Evolutionary conservation across 2,113 vertebrate genomes (phyloP).

Genomic region (Tauraco erythrolophus): DNA sequence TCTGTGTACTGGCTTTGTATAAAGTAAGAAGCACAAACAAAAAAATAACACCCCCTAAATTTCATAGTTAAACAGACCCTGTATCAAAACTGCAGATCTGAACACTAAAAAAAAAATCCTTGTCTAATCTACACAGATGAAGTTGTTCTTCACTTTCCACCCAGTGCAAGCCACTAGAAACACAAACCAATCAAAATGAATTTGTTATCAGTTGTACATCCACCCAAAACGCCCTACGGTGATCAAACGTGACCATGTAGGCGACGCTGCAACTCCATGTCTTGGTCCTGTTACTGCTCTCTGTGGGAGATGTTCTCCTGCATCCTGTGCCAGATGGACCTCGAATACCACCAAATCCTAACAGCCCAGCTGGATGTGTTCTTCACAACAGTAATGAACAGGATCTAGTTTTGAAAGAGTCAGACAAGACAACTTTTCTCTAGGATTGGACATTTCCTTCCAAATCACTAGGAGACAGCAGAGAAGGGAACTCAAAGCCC

Average conservation of each 20-base stretch:
- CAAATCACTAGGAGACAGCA: not conserved
- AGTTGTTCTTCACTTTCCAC: not conserved
- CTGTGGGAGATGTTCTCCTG: not conserved
- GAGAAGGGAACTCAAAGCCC: not conserved
- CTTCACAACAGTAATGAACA: not conserved
- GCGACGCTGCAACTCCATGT: not conserved
- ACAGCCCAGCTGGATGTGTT: not conserved
- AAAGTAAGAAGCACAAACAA: not conserved
- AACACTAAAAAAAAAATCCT: not conserved
- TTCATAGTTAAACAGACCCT: not conserved
- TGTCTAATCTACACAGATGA: not conserved
- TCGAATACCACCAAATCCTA: not conserved
- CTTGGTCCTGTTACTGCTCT: not conserved
- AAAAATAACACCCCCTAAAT: not conserved
- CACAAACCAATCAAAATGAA: not conserved
- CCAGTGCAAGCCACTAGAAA: not conserved
- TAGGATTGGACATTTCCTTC: not conserved
- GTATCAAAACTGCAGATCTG: not conserved
- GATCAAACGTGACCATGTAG: accelerated
- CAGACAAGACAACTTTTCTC: not conserved
- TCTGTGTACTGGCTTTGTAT: not conserved
- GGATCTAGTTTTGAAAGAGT: not conserved
- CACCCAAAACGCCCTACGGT: not conserved
- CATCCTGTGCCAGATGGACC: not conserved
- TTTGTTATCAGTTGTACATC: not conserved